Base-by-base conservation (phyloP, 2,888 invertebrate genomes). In the Drosophila meridiana region DNA sequence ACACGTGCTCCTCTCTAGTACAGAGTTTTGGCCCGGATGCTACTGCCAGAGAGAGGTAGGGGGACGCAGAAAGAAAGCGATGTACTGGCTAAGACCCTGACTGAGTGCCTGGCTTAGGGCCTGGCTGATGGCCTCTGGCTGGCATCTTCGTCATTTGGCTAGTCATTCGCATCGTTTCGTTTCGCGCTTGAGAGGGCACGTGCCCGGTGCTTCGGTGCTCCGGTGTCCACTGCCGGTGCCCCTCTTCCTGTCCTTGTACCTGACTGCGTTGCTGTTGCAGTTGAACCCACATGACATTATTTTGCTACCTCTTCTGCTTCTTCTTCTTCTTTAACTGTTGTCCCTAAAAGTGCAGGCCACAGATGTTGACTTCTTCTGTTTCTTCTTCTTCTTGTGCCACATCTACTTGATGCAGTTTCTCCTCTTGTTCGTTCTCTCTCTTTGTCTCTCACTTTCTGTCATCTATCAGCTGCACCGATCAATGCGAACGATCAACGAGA, bases 171-270 rank as follows among this genome's bases (percentile, higher is more conserved):
- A 76, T 69, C 48, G 48, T 45, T 60, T 60, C 59, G 59, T 85
- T 89, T 87, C 89, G 88, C 87, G 87, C 90, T 87, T 90, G 86
- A 87, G 90, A 87, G 87, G 90, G 83, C 87, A 87, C 90, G 87
- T 87, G 87, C 89, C 86, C 32, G 34, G 2, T 34, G 9, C 50
- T 30, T 4, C 47, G 26, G 2, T 26, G 45, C 38, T 8, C 20
- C 30, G 14, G 50, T 28, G 32, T 20, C 34, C 32, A 28, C 50
- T 20, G 32, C 14, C 28, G 11, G 26, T 6, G 30, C 36, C 47
- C 53, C 67, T 40, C 26, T 26, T 11, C 11, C 38, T 30, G 36
- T 45, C 57, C 57, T n/a, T 20, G 42, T 42, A 28, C 38, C 36
- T 47, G 55, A 0, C 47, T n/a, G 2, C 32, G 20, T 30, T 64